A percentile compares a stretch with the other conserved stretches of the same genome.
Conservation (phyloP, 2,113 vertebrate genomes). For the Rhea americana region DNA sequence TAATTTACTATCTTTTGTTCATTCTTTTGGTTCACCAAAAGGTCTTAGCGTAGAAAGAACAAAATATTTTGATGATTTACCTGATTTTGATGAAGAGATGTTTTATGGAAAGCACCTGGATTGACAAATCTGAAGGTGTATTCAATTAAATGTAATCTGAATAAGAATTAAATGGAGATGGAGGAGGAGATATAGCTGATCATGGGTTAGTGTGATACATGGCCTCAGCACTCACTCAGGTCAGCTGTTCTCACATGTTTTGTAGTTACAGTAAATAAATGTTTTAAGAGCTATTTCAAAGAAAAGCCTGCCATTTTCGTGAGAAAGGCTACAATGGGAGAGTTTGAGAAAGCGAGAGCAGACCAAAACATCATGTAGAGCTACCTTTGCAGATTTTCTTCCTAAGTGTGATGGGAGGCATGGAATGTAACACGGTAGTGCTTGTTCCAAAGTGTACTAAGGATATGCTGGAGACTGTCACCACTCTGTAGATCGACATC, state of each 20-base stretch:
- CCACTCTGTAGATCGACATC: neutral
- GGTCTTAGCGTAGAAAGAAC: neutral
- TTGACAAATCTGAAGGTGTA: neutral
- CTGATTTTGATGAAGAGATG: neutral
- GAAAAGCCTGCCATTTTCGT: neutral
- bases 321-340: neutral
- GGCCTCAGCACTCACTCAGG: neutral
- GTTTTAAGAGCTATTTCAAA: neutral
- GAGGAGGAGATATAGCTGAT: neutral
- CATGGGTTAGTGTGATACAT: neutral
- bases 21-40: neutral
- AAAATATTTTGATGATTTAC: neutral
- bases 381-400: neutral
- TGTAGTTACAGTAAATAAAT: neutral
- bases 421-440: neutral
- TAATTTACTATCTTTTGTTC: neutral
- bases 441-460: neutral
- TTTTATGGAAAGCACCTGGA: neutral
- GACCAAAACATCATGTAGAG: neutral
- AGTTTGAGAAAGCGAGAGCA: neutral
- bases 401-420: rapidly evolving
- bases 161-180: neutral
- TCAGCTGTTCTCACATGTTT: neutral
- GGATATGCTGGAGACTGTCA: neutral
- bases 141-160: neutral